Evolutionary conservation across 2,113 vertebrate genomes (phyloP).

Genomic region (Nerophis ophidion): DNA sequence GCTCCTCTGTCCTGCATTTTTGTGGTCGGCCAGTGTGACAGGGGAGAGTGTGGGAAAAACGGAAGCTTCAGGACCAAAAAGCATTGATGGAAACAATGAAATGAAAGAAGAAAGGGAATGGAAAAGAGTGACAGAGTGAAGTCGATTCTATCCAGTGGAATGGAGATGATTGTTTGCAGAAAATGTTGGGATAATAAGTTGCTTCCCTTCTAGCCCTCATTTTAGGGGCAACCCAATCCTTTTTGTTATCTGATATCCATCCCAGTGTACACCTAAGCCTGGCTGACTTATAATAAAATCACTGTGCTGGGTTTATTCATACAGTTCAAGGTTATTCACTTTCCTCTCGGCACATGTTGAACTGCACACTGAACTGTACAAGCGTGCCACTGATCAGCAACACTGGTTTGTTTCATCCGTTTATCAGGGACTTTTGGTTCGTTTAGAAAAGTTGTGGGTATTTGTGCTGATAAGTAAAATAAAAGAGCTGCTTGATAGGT

Average conservation of each 20-base stretch:
- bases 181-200: conserved; percentile 56
- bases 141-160: conserved; percentile 43
- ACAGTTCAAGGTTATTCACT: conserved; percentile 45
- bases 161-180: conserved; percentile 63
- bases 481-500: not conserved
- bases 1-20: conserved; percentile 87
- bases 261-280: conserved; percentile 22
- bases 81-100: conserved; percentile 77
- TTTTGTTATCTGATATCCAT: conserved; percentile 60
- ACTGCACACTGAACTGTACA: conserved; percentile 6
- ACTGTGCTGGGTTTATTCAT: conserved; percentile 42
- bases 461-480: conserved; percentile 21
- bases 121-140: conserved; percentile 50
- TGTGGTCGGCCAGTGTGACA: conserved; percentile 92
- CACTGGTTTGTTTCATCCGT: conserved; percentile 17
- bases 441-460: conserved; percentile 14
- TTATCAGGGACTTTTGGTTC: conserved; percentile 21
- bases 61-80: conserved; percentile 88
- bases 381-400: not conserved
- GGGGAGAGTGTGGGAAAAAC: conserved; percentile 97
- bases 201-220: conserved; percentile 55
- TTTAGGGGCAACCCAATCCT: conserved; percentile 57
- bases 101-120: conserved; percentile 70
- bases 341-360: conserved; percentile 31
- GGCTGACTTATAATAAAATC: conserved; percentile 50